phyloP scores from a whole-genome alignment of 2,888 invertebrate species.

The Archaeoteleia sp. region DNA sequence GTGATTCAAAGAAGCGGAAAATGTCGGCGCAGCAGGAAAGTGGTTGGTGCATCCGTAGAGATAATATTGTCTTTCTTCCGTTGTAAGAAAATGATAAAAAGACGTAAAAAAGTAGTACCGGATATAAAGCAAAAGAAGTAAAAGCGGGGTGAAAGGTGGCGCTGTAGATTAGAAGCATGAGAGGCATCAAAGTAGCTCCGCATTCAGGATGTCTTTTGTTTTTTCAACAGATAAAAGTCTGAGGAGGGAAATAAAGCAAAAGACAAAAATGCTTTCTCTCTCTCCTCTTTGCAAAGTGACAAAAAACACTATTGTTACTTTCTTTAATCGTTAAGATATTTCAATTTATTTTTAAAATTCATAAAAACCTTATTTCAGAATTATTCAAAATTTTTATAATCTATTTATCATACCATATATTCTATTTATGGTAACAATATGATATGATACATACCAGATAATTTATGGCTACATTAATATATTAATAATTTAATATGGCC shows the following conservation, averaged over 20 bases:
- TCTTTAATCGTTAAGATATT: too few species aligned
- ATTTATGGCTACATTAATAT: too few species aligned
- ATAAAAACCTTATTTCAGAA: too few species aligned
- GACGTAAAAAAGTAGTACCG: slow-evolving; percentile 5
- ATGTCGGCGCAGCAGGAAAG: slow-evolving; percentile 17
- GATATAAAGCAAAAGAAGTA: slow-evolving; percentile 3
- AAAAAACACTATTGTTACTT: too few species aligned
- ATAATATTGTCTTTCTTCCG: slow-evolving; percentile 61
- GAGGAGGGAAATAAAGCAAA: slow-evolving; percentile 8
- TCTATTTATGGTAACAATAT: too few species aligned
- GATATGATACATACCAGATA: too few species aligned
- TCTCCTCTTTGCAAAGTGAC: too few species aligned
- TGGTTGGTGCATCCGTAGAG: slow-evolving; percentile 50
- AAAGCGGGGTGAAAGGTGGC: slow-evolving; percentile 4
- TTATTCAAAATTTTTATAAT: too few species aligned
- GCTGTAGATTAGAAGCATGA: slow-evolving; percentile 1
- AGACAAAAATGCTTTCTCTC: slow-evolving; percentile 8
- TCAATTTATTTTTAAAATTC: too few species aligned
- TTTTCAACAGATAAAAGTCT: slow-evolving; percentile 10
- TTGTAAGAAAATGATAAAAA: slow-evolving; percentile 4
- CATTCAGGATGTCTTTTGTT: slow-evolving; percentile 7
- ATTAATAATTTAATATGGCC: too few species aligned
- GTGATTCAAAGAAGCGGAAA: slow-evolving; percentile 25
- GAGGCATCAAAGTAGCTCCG: slow-evolving; percentile 12
- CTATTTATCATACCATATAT: too few species aligned